Base-by-base conservation (phyloP, 2,797 vertebrate genomes). In the Eurystomus glaucurus region DNA sequence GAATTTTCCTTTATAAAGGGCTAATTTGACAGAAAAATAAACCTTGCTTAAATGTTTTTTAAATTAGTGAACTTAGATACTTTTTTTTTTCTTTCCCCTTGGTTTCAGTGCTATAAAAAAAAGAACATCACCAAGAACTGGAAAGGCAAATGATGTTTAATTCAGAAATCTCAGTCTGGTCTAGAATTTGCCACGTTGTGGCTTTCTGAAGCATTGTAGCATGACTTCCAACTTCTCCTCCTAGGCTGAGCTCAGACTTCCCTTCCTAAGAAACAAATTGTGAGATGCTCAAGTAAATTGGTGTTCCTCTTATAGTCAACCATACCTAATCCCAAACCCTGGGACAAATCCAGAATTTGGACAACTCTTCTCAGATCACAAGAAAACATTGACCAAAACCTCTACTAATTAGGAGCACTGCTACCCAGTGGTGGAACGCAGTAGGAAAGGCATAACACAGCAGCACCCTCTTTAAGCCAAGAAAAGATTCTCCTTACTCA, bases 1-100 rank as follows among this genome's bases (percentile, higher is more conserved):
- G 60, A 68, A 51, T 95, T 88, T 95, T 62, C 51, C 43, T 81
- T 94, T 79, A 82, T 72, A 88, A 88, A 82, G 46, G 79, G 90
- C 31, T 58, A 85, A 95, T 91, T 33, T 84, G 26, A 92, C 79
- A 91, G 94, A 93, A 98, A 98, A 97, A 97, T 95, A 97, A 96
- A 94, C 81, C 89, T 96, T 94, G 41, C 58, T 83, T 64, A 64
- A 46, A 80, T 88, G 65, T 69, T 97, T 97, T 96, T 92, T 91
- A 97, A 94, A 95, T 93, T n/a, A 31, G 64, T 52, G 88, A 97
- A 95, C 92, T 85, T 93, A 88, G 72, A 92, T 89, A 78, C 37
- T 54, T 72, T 88, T 93, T 88, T 64, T 94, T 61, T 41, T 21
- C 68, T 75, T 91, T 90, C n/a, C 50, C 70, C 72, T 82, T 79